A percentile compares a stretch with the other conserved stretches of the same genome.
phyloP scores from a whole-genome alignment of 2,797 vertebrate species.

The Enteromius mattozi region DNA sequence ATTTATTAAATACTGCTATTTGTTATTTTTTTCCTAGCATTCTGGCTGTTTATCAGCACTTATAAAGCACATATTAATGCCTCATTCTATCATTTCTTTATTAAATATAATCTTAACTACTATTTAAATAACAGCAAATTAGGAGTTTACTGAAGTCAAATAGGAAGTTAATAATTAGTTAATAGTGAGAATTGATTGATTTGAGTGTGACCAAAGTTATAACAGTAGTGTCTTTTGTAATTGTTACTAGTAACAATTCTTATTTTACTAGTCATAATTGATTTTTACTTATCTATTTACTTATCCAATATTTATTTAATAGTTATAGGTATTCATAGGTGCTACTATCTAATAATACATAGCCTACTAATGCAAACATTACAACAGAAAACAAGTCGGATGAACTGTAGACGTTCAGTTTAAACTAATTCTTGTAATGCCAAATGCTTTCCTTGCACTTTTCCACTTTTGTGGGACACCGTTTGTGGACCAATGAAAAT shows the following conservation, averaged over 20 bases:
- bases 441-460: not conserved
- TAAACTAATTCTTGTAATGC: not conserved
- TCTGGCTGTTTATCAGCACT: too few species aligned
- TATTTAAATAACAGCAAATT: too few species aligned
- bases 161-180: not conserved
- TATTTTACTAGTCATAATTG: not conserved
- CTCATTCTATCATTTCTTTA: too few species aligned
- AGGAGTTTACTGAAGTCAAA: too few species aligned
- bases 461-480: not conserved
- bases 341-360: too few species aligned
- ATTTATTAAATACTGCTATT: too few species aligned
- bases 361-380: conserved; percentile 18
- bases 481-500: not conserved
- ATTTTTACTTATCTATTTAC: not conserved
- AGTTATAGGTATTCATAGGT: too few species aligned
- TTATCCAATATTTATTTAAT: not conserved
- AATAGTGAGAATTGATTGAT: not conserved
- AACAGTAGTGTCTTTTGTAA: not conserved
- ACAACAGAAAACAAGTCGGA: not conserved
- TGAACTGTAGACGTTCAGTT: not conserved
- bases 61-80: too few species aligned
- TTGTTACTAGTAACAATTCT: not conserved
- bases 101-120: too few species aligned
- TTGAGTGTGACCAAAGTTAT: not conserved
- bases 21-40: too few species aligned